Percentiles rank a stretch among this genome's conserved stretches.
Evolutionary conservation across 2,797 vertebrate genomes (phyloP).

Genomic region (Siniperca undulata): DNA sequence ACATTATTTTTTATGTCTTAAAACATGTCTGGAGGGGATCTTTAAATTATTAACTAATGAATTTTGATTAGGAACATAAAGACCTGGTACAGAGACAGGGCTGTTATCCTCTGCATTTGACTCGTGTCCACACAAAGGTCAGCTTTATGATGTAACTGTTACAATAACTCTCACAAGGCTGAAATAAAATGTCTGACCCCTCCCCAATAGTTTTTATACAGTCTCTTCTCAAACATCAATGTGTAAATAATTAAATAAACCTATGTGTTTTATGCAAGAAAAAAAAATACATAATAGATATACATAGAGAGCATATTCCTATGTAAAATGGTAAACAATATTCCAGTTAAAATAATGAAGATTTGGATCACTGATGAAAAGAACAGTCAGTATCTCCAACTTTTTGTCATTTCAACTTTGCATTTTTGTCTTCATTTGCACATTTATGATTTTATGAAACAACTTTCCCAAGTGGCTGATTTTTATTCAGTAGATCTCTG

Average conservation of each 20-base stretch:
- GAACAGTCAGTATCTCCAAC: background rate
- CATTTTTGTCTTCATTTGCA: background rate
- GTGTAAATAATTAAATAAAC: background rate
- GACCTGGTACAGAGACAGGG: background rate
- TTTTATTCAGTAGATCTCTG: background rate
- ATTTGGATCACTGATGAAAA: background rate
- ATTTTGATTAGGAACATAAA: background rate
- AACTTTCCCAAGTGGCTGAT: background rate
- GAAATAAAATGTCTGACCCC: background rate
- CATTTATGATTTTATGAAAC: background rate
- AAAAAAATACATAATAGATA: background rate
- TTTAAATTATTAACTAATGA: background rate
- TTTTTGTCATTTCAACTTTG: no score
- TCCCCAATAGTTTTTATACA: background rate
- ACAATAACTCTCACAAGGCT: background rate
- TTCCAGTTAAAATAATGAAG: background rate
- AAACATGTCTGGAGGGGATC: background rate
- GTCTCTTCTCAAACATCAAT: background rate
- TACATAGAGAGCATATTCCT: background rate
- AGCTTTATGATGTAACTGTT: background rate
- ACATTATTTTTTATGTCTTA: background rate
- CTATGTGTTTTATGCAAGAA: background rate
- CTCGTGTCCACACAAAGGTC: background rate
- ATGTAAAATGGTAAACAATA: background rate
- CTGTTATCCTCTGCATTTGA: background rate